phyloP scores from a whole-genome alignment of 2,113 vertebrate species.

The Falcunculus frontatus region DNA sequence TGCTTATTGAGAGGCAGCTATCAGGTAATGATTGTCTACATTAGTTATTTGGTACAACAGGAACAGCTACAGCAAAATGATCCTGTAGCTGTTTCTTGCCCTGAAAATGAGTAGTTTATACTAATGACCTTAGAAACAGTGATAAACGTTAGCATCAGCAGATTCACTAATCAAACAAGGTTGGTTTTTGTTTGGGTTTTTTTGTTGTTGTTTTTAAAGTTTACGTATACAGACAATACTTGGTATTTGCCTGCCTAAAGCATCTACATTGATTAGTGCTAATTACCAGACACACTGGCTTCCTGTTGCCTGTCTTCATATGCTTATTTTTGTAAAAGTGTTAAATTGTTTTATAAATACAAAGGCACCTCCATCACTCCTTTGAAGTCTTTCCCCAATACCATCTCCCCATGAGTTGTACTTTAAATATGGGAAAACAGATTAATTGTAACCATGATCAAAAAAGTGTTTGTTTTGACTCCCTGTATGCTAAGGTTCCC shows the following conservation, averaged over 20 bases:
- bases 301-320: not conserved
- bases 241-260: not conserved
- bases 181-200: not conserved
- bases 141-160: not conserved
- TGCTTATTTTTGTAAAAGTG: not conserved
- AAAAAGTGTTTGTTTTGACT: not conserved
- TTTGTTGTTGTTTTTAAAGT: not conserved
- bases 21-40: conserved; percentile 44
- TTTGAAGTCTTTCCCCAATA: not conserved
- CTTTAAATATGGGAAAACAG: not conserved
- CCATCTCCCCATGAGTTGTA: not conserved
- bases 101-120: conserved; percentile 7
- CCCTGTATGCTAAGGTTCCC: not conserved
- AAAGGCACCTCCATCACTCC: conserved; percentile 34
- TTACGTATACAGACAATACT: not conserved
- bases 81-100: not conserved
- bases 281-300: not conserved
- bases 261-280: not conserved
- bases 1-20: not conserved
- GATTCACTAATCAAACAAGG: not conserved
- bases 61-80: not conserved
- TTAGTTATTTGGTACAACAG: conserved; percentile 46
- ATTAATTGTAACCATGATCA: not conserved
- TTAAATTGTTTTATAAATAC: not conserved
- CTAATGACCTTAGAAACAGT: not conserved